Evolutionary conservation across 2,113 vertebrate species (phyloP).

Genomic region (Entosphenus tridentatus): DNA sequence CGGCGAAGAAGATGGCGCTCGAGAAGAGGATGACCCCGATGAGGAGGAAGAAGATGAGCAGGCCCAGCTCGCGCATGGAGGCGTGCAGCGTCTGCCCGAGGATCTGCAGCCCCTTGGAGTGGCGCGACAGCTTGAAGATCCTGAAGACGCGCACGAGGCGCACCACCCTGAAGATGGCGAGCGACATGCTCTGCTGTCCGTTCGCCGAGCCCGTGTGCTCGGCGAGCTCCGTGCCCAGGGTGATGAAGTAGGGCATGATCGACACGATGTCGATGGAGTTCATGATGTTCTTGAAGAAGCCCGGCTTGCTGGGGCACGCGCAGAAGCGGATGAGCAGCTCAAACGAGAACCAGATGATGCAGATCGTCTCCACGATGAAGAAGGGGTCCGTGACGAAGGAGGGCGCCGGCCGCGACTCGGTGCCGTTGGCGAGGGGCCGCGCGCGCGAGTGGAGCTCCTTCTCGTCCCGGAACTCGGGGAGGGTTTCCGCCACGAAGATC

Average conservation of each 20-base stretch:
- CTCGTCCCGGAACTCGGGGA: slow-evolving; percentile 82
- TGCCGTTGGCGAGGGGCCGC: slow-evolving; percentile 14
- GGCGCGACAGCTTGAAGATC: slow-evolving; percentile 91
- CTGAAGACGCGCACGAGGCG: slow-evolving; percentile 84
- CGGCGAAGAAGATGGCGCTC: slow-evolving; percentile 91
- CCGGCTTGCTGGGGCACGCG: slow-evolving; percentile 69
- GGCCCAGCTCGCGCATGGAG: slow-evolving; percentile 87
- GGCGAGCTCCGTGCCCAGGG: slow-evolving; percentile 78
- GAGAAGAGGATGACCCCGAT: slow-evolving; percentile 96
- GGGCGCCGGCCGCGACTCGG: neutral
- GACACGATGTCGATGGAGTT: slow-evolving; percentile 96
- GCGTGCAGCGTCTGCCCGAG: slow-evolving; percentile 82
- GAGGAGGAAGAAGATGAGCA: slow-evolving; percentile 94
- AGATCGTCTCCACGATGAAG: slow-evolving; percentile 94
- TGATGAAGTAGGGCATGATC: slow-evolving; percentile 99
- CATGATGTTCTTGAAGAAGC: slow-evolving; percentile 95
- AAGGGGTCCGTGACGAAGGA: slow-evolving; percentile 68
- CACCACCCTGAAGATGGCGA: slow-evolving; percentile 89
- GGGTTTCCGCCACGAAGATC: slow-evolving; percentile 81
- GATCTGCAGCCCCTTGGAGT: slow-evolving; percentile 96
- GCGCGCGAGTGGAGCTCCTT: slow-evolving; percentile 37
- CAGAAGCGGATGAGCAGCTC: slow-evolving; percentile 89
- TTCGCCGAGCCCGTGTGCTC: slow-evolving; percentile 32
- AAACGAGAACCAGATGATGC: slow-evolving; percentile 97
- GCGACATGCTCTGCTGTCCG: slow-evolving; percentile 69